These are phyloP conservation scores for Ptilonorhynchus violaceus DNA, from an alignment of 2,113 vertebrate species.

Conservation along the genomic window DNA sequence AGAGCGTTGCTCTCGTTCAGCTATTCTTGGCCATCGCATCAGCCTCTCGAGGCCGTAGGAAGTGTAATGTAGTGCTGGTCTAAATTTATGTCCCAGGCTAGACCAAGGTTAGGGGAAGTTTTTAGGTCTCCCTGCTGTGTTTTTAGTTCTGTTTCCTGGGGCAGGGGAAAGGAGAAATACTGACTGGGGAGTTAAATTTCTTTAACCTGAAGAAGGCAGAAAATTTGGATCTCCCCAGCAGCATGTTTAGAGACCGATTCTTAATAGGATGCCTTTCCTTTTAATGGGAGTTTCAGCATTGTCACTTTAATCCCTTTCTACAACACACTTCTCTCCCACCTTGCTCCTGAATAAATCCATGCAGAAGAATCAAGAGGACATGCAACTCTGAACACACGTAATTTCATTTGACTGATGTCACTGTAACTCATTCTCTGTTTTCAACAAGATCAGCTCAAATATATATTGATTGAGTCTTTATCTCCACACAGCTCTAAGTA, in stretches of 20 bases:
- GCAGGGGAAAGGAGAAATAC: neutral
- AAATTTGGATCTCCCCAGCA: neutral
- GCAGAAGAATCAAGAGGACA: neutral
- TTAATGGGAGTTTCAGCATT: neutral
- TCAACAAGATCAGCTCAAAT: neutral
- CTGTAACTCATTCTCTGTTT: too few species aligned
- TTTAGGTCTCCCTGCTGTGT: neutral
- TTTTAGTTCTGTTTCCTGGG: neutral
- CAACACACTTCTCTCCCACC: neutral
- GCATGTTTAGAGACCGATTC: neutral
- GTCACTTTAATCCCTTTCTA: neutral
- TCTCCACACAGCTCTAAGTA: neutral
- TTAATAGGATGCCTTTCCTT: neutral
- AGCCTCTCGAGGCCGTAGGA: neutral
- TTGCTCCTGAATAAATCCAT: neutral
- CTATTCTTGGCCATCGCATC: neutral
- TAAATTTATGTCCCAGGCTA: conserved; percentile 21
- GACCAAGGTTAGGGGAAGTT: neutral
- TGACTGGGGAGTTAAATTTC: neutral
- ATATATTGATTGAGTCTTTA: neutral
- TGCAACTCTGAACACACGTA: neutral
- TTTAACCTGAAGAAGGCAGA: neutral
- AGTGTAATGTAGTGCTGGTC: neutral
- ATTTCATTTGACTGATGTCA: too few species aligned
- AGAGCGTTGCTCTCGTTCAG: neutral